Evolutionary conservation across 2,113 vertebrate species (phyloP).

Genomic region (Eurypyga helias): DNA sequence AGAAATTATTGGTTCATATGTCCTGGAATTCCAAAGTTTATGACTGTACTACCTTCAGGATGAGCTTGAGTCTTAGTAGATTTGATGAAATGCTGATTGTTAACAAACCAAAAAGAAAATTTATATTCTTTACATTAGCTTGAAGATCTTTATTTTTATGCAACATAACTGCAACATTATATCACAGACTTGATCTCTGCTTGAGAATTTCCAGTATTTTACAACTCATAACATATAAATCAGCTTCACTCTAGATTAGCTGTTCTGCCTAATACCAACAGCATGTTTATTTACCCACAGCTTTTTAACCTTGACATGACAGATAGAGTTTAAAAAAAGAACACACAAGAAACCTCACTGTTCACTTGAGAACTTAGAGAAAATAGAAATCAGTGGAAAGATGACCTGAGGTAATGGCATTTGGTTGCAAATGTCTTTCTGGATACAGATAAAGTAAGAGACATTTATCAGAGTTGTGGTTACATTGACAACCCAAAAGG

Average conservation of each 20-base stretch:
- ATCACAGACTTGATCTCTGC: conserved; percentile 18
- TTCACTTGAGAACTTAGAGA: conserved; percentile 42
- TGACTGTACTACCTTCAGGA: neutral
- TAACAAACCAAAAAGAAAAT: neutral
- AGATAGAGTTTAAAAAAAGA: conserved; percentile 36
- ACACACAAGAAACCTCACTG: conserved; percentile 2
- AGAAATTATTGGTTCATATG: neutral
- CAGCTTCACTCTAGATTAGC: conserved; percentile 27
- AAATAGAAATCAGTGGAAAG: conserved; percentile 19
- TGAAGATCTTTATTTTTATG: neutral
- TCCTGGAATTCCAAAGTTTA: neutral
- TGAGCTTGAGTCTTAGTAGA: neutral
- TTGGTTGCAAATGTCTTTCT: conserved; percentile 1
- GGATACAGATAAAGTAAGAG: conserved; percentile 35
- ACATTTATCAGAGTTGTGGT: neutral
- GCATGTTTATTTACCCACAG: conserved; percentile 45
- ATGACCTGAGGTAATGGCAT: conserved; percentile 29
- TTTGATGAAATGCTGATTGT: neutral
- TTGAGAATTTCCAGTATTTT: conserved; percentile 27
- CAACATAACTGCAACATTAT: neutral
- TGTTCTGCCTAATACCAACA: conserved; percentile 7
- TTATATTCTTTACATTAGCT: neutral
- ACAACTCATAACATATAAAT: conserved; percentile 39
- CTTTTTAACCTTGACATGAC: conserved; percentile 46
- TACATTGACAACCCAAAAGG: neutral